These are phyloP conservation scores for Dicentrarchus labrax DNA, from an alignment of 2,113 vertebrate species.

Conservation along the genomic window DNA sequence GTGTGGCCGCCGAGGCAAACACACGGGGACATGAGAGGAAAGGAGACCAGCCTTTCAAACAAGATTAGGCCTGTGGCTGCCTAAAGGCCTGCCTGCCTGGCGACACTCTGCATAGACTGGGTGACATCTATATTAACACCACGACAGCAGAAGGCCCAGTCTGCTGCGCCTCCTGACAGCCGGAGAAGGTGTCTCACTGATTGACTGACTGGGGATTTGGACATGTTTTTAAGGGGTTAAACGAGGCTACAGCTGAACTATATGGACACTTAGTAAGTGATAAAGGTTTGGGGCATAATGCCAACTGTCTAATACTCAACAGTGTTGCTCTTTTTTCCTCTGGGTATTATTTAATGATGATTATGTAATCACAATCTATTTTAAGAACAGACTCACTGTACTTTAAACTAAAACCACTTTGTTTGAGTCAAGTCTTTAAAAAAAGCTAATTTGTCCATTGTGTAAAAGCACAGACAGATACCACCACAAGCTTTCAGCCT, in stretches of 20 bases:
- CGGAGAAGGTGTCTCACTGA: conserved; percentile 8
- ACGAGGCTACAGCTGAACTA: conserved; percentile 9
- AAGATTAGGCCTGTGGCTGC: conserved; percentile 75
- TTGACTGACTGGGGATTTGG: conserved; percentile 40
- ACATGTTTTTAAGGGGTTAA: conserved; percentile 34
- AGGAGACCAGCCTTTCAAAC: conserved; percentile 77
- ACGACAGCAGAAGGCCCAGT: conserved; percentile 45
- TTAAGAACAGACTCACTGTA: conserved; percentile 17
- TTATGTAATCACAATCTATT: conserved; percentile 29
- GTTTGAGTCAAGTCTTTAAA: neutral
- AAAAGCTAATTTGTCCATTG: conserved; percentile 28
- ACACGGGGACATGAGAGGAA: conserved; percentile 65
- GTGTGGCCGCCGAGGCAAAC: conserved; percentile 50
- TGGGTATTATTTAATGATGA: conserved; percentile 14
- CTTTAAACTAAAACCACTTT: conserved; percentile 6
- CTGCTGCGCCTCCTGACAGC: conserved; percentile 46
- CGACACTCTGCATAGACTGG: conserved; percentile 60
- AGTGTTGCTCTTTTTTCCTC: conserved; percentile 8
- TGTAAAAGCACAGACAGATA: conserved; percentile 29
- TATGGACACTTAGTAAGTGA: conserved; percentile 8
- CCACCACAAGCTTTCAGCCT: conserved; percentile 33
- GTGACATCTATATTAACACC: conserved; percentile 76
- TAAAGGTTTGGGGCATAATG: neutral
- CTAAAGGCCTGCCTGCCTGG: conserved; percentile 70
- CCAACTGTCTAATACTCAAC: conserved; percentile 1